A percentile compares a stretch with the other conserved stretches of the same genome.
These are phyloP conservation scores for Ctenosaura bakeri DNA, from an alignment of 2,797 vertebrate genomes.

Conservation along the genomic window DNA sequence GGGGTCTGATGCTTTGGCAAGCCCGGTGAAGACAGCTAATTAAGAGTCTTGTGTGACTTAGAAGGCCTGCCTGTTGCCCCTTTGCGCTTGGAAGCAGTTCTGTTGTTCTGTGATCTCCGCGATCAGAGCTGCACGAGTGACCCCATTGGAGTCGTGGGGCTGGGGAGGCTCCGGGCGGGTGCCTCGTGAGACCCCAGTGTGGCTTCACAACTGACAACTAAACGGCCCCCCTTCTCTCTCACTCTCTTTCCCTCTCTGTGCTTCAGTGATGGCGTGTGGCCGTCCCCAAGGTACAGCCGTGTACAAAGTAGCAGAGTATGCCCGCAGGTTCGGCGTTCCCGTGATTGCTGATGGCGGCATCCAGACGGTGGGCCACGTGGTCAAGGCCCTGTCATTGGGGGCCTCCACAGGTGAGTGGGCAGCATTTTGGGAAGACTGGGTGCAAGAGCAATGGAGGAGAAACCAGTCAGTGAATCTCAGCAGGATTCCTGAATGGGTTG, in stretches of 20 bases:
- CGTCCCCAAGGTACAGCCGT: conserved; percentile 93
- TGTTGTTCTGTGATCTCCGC: not conserved
- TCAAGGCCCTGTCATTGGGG: conserved; percentile 92
- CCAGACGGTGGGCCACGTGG: conserved; percentile 93
- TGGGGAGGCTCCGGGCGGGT: no score
- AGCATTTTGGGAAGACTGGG: no score
- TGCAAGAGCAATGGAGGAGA: not conserved
- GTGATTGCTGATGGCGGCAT: conserved; percentile 94
- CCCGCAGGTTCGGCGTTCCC: conserved; percentile 92
- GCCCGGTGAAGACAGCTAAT: no score
- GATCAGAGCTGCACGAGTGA: not conserved
- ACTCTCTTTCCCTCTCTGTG: not conserved
- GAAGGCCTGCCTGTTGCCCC: no score
- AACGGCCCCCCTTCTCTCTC: not conserved
- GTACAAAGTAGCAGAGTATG: conserved; percentile 95
- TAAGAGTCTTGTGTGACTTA: not conserved
- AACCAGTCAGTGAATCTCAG: not conserved
- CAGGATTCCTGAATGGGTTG: no score
- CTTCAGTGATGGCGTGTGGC: conserved; percentile 93
- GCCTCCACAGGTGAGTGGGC: conserved; percentile 89
- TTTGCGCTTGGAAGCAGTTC: no score
- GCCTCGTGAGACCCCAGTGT: no score
- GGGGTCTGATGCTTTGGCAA: not conserved
- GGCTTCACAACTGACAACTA: no score
- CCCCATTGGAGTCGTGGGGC: no score